Base-by-base conservation (phyloP, 2,797 vertebrate genomes). In the Lutjanus campechanus region DNA sequence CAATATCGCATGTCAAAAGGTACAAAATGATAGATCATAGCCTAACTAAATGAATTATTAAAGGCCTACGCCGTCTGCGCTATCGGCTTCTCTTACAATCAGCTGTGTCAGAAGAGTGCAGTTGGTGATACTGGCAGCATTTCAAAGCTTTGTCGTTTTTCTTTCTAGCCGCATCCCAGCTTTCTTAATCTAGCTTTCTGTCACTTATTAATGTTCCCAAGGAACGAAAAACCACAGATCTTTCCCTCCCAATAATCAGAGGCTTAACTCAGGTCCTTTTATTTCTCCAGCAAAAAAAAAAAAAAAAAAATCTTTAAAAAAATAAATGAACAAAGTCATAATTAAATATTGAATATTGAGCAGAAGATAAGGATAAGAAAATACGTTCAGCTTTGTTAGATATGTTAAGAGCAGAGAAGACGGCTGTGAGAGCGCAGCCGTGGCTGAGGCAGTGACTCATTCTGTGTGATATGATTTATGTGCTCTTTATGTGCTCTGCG, bases 11-110 rank as follows among this genome's bases (percentile, higher is more conserved):
- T 96, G 96, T 96, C 96, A 96, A 96, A 96, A 96, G 95, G 95
- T 96, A 95, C 94, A 96, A 96, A 96, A 96, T 96, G 96, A 96
- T 94, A 96, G 95, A 96, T 96, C 95, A 96, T 94, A 96, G 95
- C 93, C 94, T 93, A 94, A 94, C 93, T 95, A 95, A 95, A 95
- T 96, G 93, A 95, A 96, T 96, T 96, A 96, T 96, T 96, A 96
- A 96, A 93, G 92, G 91, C 90, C 89, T 91, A 93, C 90, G 93
- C 93, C 86, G 88, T 90, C 92, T 91, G 88, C 63, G 88, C 92
- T 93, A 95, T 94, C 91, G 89, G 94, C 94, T 94, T 94, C 94
- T 94, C 92, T 92, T 93, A 93, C 93, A 94, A 95, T 96, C 95
- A 95, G 93, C 90, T 90, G 91, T 91, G 94, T 95, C 93, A 94